Conservation (phyloP, 2,113 vertebrate genomes). For the Ptychochromis oligacanthus region DNA sequence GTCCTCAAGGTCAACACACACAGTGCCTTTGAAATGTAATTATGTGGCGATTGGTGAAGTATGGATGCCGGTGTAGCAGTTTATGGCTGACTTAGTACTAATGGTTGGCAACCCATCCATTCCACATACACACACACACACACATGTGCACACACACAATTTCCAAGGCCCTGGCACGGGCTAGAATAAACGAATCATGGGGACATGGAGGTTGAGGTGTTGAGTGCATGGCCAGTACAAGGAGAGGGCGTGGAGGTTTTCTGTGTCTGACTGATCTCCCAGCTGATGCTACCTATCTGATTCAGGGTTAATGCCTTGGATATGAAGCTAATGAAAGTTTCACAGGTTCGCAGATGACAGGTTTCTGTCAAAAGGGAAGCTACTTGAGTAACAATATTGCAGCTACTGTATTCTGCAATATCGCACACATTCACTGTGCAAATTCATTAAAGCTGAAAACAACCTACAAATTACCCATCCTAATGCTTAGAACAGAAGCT, state of each 20-base stretch:
- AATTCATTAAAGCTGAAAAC: neutral
- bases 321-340: slow-evolving; percentile 31
- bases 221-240: slow-evolving; percentile 51
- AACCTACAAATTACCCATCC: neutral
- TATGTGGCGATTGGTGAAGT: slow-evolving; percentile 70
- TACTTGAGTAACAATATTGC: neutral
- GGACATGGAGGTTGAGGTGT: slow-evolving; percentile 11
- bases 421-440: neutral
- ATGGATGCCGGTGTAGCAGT: slow-evolving; percentile 47
- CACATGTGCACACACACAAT: neutral
- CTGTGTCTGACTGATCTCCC: slow-evolving; percentile 41
- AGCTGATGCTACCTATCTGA: neutral
- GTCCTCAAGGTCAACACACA: slow-evolving; percentile 66
- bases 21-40: slow-evolving; percentile 74
- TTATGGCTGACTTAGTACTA: slow-evolving; percentile 57
- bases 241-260: slow-evolving; percentile 52
- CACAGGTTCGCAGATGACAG: neutral
- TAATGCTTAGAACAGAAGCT: neutral
- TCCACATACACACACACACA: neutral
- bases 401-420: neutral
- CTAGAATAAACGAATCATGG: slow-evolving; percentile 43
- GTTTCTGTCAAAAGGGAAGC: slow-evolving; percentile 4
- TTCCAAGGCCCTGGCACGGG: slow-evolving; percentile 51
- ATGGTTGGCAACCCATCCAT: slow-evolving; percentile 50
- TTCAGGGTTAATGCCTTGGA: slow-evolving; percentile 52